phyloP scores from a whole-genome alignment of 2,797 vertebrate genomes.

The Crypturellus tataupa region DNA sequence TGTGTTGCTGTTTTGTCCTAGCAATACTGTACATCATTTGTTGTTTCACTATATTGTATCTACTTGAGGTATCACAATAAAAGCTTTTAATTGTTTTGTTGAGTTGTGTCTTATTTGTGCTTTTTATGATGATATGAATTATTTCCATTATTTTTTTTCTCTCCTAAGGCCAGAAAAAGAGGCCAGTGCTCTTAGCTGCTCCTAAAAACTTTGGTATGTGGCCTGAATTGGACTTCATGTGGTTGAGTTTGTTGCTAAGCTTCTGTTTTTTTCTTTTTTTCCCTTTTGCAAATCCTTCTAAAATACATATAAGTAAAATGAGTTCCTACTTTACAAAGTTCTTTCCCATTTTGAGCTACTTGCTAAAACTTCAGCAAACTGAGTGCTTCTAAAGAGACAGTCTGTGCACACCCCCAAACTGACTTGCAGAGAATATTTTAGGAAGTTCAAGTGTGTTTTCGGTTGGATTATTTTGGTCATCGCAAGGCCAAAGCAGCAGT shows the following conservation, averaged over 20 bases:
- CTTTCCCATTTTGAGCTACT: neutral
- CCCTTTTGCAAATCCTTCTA: neutral
- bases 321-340: neutral
- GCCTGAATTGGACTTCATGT: neutral
- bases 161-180: neutral
- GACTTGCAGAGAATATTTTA: neutral
- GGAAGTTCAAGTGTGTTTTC: neutral
- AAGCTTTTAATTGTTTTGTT: constrained; percentile 88
- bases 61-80: constrained; percentile 94
- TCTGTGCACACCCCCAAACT: neutral
- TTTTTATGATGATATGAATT: neutral
- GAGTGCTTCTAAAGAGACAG: neutral
- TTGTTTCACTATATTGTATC: constrained; percentile 95
- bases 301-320: neutral
- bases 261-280: neutral
- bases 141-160: neutral
- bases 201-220: neutral
- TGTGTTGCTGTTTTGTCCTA: constrained; percentile 91
- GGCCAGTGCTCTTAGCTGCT: neutral
- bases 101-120: constrained; percentile 16
- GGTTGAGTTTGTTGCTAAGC: neutral
- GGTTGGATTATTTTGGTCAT: neutral
- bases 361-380: neutral
- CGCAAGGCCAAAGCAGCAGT: neutral
- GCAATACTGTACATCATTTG: constrained; percentile 88